Evolutionary conservation across 1,140 invertebrate genomes (phyloP).

Genomic region (Papilio glaucus): DNA sequence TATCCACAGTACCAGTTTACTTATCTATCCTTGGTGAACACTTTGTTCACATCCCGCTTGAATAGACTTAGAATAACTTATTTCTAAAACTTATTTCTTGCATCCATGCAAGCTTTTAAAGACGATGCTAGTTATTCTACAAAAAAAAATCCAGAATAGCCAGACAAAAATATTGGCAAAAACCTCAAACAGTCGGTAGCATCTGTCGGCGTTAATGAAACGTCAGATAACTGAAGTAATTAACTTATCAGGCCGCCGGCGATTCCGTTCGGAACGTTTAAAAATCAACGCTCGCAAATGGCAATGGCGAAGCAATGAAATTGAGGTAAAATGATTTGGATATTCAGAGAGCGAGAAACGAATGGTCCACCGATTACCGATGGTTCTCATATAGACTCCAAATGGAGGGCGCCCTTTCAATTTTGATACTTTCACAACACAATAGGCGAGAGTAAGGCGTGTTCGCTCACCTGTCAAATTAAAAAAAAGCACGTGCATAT

Average conservation of each 20-base stretch:
- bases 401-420: slow-evolving; percentile 78
- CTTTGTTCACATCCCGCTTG: no score
- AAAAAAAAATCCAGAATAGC: no score
- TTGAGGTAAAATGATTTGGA: slow-evolving; percentile 75
- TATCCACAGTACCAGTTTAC: no score
- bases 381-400: slow-evolving; percentile 67
- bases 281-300: slow-evolving; percentile 62
- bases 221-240: slow-evolving; percentile 61
- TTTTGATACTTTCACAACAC: slow-evolving; percentile 81
- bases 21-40: no score
- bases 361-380: slow-evolving; percentile 70
- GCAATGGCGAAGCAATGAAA: slow-evolving; percentile 68
- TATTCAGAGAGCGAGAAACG: slow-evolving; percentile 73
- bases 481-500: slow-evolving; percentile 79
- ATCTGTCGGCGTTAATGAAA: slow-evolving; percentile 48
- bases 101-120: no score
- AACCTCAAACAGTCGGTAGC: slow-evolving; percentile 11
- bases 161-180: slow-evolving; percentile 23
- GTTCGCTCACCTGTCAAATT: slow-evolving; percentile 81
- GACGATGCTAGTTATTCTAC: no score
- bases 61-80: no score
- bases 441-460: slow-evolving; percentile 78
- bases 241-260: slow-evolving; percentile 60
- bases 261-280: slow-evolving; percentile 47
- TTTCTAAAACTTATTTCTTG: no score